Evolutionary conservation across 1,140 invertebrate genomes (phyloP).

Genomic region (Solenopsis fugax): DNA sequence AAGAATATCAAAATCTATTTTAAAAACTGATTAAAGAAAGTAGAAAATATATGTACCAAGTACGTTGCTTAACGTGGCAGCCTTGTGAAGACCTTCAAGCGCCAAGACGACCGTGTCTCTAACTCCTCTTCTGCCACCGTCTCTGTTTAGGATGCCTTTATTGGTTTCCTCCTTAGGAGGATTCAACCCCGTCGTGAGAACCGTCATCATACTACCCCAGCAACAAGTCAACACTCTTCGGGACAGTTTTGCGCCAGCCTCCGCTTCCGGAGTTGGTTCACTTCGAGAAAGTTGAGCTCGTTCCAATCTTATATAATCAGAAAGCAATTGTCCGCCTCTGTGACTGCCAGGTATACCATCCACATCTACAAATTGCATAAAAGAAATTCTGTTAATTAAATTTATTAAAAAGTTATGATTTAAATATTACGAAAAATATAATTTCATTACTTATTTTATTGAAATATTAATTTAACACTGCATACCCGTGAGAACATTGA

Average conservation of each 20-base stretch:
- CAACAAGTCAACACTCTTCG: slow-evolving; percentile 94
- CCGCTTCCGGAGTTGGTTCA: slow-evolving; percentile 90
- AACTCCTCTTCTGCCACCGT: slow-evolving; percentile 88
- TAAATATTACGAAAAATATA: not conserved
- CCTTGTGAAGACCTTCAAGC: slow-evolving; percentile 95
- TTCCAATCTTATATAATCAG: slow-evolving; percentile 94
- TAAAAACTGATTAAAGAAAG: not conserved
- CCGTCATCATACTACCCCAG: slow-evolving; percentile 96
- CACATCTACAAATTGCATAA: slow-evolving; percentile 88
- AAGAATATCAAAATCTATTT: not conserved
- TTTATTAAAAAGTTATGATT: not conserved
- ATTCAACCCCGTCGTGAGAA: slow-evolving; percentile 92
- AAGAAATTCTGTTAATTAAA: not conserved
- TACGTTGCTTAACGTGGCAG: slow-evolving; percentile 91
- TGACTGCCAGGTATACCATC: slow-evolving; percentile 92
- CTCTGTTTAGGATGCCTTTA: slow-evolving; percentile 84
- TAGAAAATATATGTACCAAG: slow-evolving; percentile 84
- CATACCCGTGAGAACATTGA: slow-evolving; percentile 92
- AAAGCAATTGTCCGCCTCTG: slow-evolving; percentile 91
- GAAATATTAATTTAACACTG: not conserved
- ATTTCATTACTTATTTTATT: not conserved
- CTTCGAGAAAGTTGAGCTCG: slow-evolving; percentile 88
- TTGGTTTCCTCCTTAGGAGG: slow-evolving; percentile 84
- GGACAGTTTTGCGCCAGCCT: slow-evolving; percentile 90
- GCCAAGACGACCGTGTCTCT: slow-evolving; percentile 92